phyloP scores from a whole-genome alignment of 2,888 invertebrate genomes.

The Empis livida region DNA sequence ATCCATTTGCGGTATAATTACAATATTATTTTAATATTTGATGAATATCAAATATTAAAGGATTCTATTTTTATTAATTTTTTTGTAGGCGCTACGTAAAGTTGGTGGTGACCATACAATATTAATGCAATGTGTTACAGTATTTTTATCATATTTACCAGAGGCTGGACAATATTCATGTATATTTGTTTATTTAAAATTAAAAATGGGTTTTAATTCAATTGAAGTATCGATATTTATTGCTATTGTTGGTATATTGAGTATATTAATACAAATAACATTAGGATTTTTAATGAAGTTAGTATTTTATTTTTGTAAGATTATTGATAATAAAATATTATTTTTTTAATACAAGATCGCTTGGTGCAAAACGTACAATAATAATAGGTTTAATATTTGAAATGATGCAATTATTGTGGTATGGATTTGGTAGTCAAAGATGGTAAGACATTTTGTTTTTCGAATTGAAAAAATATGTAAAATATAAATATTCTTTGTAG shows the following conservation, averaged over 20 bases:
- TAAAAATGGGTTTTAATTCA: conserved; percentile 92
- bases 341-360: conserved; percentile 38
- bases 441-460: conserved; percentile 46
- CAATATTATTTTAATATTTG: conserved; percentile 4
- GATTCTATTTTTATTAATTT: too few species aligned
- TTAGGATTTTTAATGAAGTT: conserved; percentile 65
- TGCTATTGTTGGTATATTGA: conserved; percentile 90
- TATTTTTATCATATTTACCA: conserved; percentile 94
- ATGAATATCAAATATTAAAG: background rate
- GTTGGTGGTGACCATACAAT: conserved; percentile 93
- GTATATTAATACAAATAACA: conserved; percentile 87
- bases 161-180: conserved; percentile 99
- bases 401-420: conserved; percentile 94
- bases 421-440: conserved; percentile 88
- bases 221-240: conserved; percentile 96
- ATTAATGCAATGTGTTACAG: conserved; percentile 91
- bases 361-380: conserved; percentile 94
- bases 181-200: conserved; percentile 96
- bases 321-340: background rate
- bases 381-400: conserved; percentile 94
- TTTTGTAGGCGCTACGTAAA: conserved; percentile 57
- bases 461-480: background rate
- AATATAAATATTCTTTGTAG: conserved; percentile 32
- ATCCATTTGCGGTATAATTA: conserved; percentile 74
- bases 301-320: conserved; percentile 12